Evolutionary conservation across 2,113 vertebrate genomes (phyloP), one percentile per base, ranked within the genome.

Genomic region (Cyprinus carpio): DNA sequence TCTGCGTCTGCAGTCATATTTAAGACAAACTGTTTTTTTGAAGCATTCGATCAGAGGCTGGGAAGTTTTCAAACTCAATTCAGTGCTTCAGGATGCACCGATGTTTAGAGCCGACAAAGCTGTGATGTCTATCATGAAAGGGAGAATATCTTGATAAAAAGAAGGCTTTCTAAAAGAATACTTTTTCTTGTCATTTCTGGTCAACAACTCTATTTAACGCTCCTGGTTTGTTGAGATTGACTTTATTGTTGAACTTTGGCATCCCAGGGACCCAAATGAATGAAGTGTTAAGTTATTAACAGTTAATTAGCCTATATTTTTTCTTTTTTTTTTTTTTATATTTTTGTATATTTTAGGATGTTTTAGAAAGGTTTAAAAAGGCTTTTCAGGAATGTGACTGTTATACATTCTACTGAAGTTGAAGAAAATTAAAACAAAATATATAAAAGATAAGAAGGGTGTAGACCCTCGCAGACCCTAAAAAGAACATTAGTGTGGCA

Each of bases 1-100:
- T 72, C 78, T 37, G 1, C 7, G 76, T 74, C 60, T 23, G 51
- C 9, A 37, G 81, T 11, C 31, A 43, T 77, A 64, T 76, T 69
- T 58, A 31, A 77, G 37, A 40, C 25, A 40, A 43, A 20, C 2
- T 5, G n/a, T 51, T 82, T 51, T 56, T 86, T 78, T 51, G 65
- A 86, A 82, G 81, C 15, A 13, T 72, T 72, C 43, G 16, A 84
- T 81, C 67, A 65, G 54, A 84, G 54, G 34, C 69, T 40, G 34
- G 37, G 80, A 15, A 54, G 54, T 69, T 49, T 86, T 79, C 46
- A 49, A 67, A 37, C 56, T 67, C 58, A 76, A 15, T 49, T 49
- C 58, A 43, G 80, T 46, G 56, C 46, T 67, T 80, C 27, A 27
- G 15, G 62, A 72, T 25, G 51, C 49, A 10, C 29, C n/a, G 60